phyloP scores from a whole-genome alignment of 2,888 invertebrate genomes.

The Sinotaia quadrata region DNA sequence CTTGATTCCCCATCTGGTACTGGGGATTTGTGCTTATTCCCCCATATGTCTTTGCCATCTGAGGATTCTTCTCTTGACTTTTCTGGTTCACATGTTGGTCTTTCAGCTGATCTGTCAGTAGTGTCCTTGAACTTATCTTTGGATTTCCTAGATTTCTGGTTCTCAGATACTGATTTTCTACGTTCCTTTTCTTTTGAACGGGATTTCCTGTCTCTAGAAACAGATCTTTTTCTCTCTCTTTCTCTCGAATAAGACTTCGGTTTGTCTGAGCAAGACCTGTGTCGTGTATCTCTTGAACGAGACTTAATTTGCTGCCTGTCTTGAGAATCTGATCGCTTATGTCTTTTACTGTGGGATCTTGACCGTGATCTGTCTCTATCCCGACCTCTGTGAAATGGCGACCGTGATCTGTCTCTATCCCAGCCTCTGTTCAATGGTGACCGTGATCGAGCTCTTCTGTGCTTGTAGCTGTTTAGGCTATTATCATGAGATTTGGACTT shows the following conservation, averaged over 20 bases:
- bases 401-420: slow-evolving; percentile 6
- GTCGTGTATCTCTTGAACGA: slow-evolving; percentile 6
- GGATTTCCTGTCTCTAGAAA: not conserved
- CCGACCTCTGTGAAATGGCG: slow-evolving; percentile 1
- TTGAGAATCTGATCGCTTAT: slow-evolving; percentile 27
- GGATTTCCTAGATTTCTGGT: too few relatives aligned
- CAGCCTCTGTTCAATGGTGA: slow-evolving; percentile 6
- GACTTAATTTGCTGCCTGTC: too few relatives aligned
- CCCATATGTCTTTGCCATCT: slow-evolving; percentile 20
- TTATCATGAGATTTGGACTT: not conserved
- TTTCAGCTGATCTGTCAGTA: slow-evolving; percentile 25
- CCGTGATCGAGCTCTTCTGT: slow-evolving; percentile 28
- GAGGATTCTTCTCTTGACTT: slow-evolving; percentile 38
- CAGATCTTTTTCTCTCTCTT: slow-evolving; percentile 9
- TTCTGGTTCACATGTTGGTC: not conserved
- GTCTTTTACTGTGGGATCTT: slow-evolving; percentile 21
- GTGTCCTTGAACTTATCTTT: slow-evolving; percentile 40
- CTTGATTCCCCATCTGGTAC: slow-evolving; percentile 13
- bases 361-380: slow-evolving; percentile 16
- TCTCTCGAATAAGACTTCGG: too few relatives aligned
- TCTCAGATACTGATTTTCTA: too few relatives aligned
- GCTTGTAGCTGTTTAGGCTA: slow-evolving; percentile 24
- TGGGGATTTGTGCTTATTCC: not conserved
- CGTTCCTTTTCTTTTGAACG: too few relatives aligned
- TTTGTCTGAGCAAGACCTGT: too few relatives aligned